Evolutionary conservation across 2,888 invertebrate genomes (phyloP).

Genomic region (Coelogynopora nodosa): DNA sequence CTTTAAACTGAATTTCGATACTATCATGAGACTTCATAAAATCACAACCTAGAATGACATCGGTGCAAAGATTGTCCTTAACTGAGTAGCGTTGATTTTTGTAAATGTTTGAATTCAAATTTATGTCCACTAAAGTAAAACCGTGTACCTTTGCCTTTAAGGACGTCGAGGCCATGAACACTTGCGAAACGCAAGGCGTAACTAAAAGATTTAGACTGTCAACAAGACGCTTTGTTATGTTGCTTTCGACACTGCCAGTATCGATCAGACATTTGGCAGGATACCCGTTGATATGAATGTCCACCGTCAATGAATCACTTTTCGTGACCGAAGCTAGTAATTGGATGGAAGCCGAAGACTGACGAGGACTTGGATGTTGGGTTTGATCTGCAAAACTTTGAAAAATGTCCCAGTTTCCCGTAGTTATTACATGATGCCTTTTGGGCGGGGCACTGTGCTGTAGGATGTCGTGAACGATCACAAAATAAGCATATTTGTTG

Average conservation of each 20-base stretch:
- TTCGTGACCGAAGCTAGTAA: slow-evolving; percentile 31
- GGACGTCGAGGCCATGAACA: slow-evolving; percentile 16
- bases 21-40: slow-evolving; percentile 30
- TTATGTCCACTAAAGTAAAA: background rate
- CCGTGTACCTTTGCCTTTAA: slow-evolving; percentile 1
- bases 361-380: slow-evolving; percentile 15
- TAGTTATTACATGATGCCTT: slow-evolving; percentile 32
- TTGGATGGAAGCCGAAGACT: slow-evolving; percentile 40
- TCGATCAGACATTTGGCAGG: slow-evolving; percentile 35
- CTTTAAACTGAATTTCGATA: slow-evolving; percentile 11
- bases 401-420: slow-evolving; percentile 32
- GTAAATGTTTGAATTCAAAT: slow-evolving; percentile 27
- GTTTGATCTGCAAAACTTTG: slow-evolving; percentile 37
- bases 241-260: slow-evolving; percentile 37
- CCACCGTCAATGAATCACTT: slow-evolving; percentile 24
- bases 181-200: background rate
- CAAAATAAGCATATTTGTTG: slow-evolving; percentile 41
- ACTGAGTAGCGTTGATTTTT: slow-evolving; percentile 6
- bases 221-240: slow-evolving; percentile 19
- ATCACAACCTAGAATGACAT: slow-evolving; percentile 40
- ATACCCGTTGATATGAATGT: slow-evolving; percentile 33
- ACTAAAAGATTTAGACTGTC: background rate
- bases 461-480: slow-evolving; percentile 36
- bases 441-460: slow-evolving; percentile 35
- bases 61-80: slow-evolving; percentile 17